Percentiles rank a stretch among this genome's conserved stretches.
These are phyloP conservation scores for Rhagium mordax DNA, from an alignment of 2,888 invertebrate genomes.

Conservation along the genomic window DNA sequence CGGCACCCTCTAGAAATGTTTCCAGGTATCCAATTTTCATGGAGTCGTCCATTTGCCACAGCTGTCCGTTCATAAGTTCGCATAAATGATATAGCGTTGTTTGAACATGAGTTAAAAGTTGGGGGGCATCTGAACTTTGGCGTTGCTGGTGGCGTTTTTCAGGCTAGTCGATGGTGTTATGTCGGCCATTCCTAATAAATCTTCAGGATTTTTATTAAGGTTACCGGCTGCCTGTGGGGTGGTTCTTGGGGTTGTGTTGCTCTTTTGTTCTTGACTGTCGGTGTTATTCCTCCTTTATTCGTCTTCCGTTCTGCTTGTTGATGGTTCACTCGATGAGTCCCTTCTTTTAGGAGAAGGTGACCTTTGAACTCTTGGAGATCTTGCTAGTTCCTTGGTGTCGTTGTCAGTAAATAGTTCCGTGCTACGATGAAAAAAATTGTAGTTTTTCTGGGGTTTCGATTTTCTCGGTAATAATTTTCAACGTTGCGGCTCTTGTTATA, in stretches of 20 bases:
- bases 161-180: neutral
- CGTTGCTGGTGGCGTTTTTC: neutral
- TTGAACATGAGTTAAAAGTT: neutral
- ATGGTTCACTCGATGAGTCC: neutral
- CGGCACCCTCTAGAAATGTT: neutral
- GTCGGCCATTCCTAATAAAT: neutral
- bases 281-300: no score
- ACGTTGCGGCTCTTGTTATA: neutral
- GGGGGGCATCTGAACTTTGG: neutral
- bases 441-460: neutral
- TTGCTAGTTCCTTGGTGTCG: neutral
- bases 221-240: no score
- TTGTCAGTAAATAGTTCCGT: neutral
- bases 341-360: neutral
- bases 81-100: neutral
- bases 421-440: neutral
- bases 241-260: no score
- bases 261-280: no score
- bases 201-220: no score
- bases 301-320: no score
- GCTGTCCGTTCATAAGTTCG: neutral
- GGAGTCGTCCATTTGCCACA: neutral
- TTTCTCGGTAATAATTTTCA: neutral
- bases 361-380: neutral
- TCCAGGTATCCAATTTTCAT: neutral